Evolutionary conservation across 2,888 invertebrate species (phyloP).

Genomic region (Thyatira batis): DNA sequence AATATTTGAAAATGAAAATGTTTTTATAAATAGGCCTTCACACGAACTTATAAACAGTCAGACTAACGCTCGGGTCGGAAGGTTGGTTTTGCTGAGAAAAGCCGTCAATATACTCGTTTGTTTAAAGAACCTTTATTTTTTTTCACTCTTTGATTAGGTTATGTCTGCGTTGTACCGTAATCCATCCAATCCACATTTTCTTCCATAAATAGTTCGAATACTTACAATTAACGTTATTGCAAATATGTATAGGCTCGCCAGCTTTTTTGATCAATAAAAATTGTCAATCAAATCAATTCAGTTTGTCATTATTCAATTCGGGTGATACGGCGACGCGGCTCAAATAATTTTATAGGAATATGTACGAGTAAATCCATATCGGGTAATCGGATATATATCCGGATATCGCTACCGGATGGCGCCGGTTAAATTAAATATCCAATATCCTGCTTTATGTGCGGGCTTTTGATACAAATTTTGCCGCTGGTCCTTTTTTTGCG

Average conservation of each 20-base stretch:
- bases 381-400: slow-evolving; percentile 20
- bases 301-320: background rate
- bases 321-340: background rate
- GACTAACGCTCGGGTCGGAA: no score
- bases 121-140: no score
- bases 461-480: slow-evolving; percentile 1
- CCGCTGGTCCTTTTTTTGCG: background rate
- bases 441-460: slow-evolving; percentile 16
- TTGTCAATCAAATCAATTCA: background rate
- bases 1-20: no score
- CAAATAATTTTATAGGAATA: background rate
- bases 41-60: no score
- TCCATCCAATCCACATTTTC: no score
- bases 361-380: background rate
- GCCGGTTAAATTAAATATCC: slow-evolving; percentile 23
- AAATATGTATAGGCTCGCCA: background rate
- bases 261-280: background rate
- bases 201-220: no score
- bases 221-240: no score
- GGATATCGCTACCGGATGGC: slow-evolving; percentile 16
- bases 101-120: no score
- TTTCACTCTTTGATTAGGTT: no score
- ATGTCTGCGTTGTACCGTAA: no score
- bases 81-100: no score
- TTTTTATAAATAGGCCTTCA: no score